Conservation (phyloP, 2,888 invertebrate species). For the Buathra laborator region DNA sequence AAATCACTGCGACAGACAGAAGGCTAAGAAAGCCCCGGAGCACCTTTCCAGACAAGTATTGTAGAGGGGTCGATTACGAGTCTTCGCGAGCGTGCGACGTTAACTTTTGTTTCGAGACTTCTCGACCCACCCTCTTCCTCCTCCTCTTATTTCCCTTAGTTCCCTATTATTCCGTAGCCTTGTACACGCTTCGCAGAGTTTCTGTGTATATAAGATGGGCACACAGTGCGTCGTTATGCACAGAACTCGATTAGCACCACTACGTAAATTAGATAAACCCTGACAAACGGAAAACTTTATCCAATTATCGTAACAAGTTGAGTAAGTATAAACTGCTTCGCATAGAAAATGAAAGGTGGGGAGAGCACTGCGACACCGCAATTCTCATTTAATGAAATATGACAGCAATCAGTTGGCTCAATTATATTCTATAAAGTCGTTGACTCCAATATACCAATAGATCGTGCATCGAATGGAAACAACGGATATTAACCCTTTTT, state of each 20-base stretch:
- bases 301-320: background rate
- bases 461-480: conserved; percentile 18
- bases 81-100: conserved; percentile 14
- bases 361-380: background rate
- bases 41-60: conserved; percentile 45
- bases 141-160: background rate
- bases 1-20: conserved; percentile 7
- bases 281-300: conserved; percentile 23
- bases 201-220: conserved; percentile 6
- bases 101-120: conserved; percentile 53
- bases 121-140: background rate
- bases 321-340: conserved; percentile 18
- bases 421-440: background rate
- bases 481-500: background rate
- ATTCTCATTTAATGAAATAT: conserved; percentile 2
- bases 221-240: conserved; percentile 15
- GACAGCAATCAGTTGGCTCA: background rate
- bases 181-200: conserved; percentile 8
- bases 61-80: conserved; percentile 49
- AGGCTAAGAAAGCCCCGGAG: conserved; percentile 15
- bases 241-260: conserved; percentile 12
- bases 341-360: background rate
- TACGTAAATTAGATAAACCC: conserved; percentile 25
- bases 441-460: background rate
- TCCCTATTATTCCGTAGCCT: conserved; percentile 11